phyloP scores from a whole-genome alignment of 2,797 vertebrate genomes.

The Tiaroga cobitis region DNA sequence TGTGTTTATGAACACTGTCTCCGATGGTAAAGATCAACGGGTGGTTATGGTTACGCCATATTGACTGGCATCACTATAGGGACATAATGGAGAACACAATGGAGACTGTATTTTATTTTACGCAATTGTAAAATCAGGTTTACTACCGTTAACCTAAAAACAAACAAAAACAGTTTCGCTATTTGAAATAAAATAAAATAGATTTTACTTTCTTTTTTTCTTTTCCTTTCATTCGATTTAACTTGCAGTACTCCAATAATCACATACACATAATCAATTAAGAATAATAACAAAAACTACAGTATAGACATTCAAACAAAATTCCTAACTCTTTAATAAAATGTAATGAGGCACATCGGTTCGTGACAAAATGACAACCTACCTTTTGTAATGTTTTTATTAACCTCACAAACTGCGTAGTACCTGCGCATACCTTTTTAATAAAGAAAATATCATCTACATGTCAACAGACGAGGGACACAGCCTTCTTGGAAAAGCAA shows the following conservation, averaged over 20 bases:
- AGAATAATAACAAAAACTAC: not conserved
- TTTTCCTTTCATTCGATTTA: not conserved
- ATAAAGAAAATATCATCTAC: not conserved
- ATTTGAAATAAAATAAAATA: too few relatives aligned
- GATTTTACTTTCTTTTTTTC: not conserved
- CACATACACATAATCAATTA: not conserved
- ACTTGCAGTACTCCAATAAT: too few relatives aligned
- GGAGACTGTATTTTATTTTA: conserved; percentile 11
- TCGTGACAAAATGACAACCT: not conserved
- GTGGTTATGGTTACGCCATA: conserved; percentile 32
- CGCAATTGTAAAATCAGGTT: conserved; percentile 32
- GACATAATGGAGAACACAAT: conserved; percentile 18
- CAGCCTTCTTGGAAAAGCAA: conserved; percentile 39
- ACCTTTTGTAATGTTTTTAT: not conserved
- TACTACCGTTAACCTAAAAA: not conserved
- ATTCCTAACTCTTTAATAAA: not conserved
- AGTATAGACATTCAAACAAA: not conserved
- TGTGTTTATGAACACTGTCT: conserved; percentile 57
- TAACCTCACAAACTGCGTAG: not conserved
- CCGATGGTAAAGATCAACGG: conserved; percentile 50
- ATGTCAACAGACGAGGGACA: conserved; percentile 24
- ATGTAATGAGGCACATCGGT: not conserved
- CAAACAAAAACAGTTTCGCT: too few relatives aligned
- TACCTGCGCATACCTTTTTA: not conserved
- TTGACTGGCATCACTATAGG: conserved; percentile 33